Conservation (phyloP, 2,113 vertebrate species). For the Amphiprion percula region DNA sequence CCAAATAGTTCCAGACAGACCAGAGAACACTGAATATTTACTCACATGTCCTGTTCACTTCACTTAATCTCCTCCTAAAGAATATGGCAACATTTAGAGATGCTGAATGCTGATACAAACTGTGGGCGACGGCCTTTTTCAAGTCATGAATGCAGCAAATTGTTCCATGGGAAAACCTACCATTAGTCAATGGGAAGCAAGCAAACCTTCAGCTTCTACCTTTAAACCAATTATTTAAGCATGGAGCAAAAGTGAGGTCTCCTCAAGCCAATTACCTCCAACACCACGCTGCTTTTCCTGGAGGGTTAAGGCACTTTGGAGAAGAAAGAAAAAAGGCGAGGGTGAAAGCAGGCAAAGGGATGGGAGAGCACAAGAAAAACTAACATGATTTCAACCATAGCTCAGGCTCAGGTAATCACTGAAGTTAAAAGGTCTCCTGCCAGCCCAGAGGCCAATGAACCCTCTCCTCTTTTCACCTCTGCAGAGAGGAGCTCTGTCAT, state of each 20-base stretch:
- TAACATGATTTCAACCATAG: slow-evolving; percentile 70
- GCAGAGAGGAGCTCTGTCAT: slow-evolving; percentile 57
- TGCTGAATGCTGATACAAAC: not conserved
- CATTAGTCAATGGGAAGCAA: not conserved
- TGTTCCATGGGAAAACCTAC: too few species aligned
- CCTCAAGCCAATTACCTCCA: slow-evolving; percentile 55
- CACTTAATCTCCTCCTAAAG: not conserved
- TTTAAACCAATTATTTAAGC: slow-evolving; percentile 43
- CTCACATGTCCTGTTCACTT: not conserved
- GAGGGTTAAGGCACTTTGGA: slow-evolving; percentile 37
- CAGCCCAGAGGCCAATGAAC: slow-evolving; percentile 64
- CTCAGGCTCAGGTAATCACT: slow-evolving; percentile 70
- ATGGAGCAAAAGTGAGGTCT: slow-evolving; percentile 34
- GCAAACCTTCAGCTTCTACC: slow-evolving; percentile 9
- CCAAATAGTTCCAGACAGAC: too few species aligned
- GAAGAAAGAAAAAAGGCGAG: slow-evolving; percentile 7
- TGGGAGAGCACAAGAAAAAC: slow-evolving; percentile 45
- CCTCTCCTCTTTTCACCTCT: slow-evolving; percentile 59
- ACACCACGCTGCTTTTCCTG: slow-evolving; percentile 39
- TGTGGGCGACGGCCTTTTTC: too few species aligned
- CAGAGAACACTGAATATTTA: not conserved
- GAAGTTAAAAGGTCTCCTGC: slow-evolving; percentile 76
- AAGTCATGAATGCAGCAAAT: not conserved
- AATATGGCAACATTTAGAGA: not conserved
- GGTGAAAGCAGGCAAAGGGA: slow-evolving; percentile 21